Percentiles rank a stretch among this genome's conserved stretches.
phyloP scores from a whole-genome alignment of 2,113 vertebrate species.

The Rutilus rutilus region DNA sequence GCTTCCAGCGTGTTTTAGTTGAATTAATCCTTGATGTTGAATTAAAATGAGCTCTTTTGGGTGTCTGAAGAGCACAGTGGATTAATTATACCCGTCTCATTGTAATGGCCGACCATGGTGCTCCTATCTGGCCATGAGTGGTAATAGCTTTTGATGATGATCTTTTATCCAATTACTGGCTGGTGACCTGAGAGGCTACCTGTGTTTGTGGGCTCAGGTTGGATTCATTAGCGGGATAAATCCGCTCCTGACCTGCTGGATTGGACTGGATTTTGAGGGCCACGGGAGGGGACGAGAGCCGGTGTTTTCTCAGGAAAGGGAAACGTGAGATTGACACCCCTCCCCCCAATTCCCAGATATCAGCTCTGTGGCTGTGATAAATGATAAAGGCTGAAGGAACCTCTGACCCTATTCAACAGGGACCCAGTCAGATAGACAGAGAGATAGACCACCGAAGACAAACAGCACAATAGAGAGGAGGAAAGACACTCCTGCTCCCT shows the following conservation, averaged over 20 bases:
- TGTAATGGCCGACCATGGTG: slow-evolving; percentile 49
- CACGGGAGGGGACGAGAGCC: not conserved
- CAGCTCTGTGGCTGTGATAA: slow-evolving; percentile 33
- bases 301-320: not conserved
- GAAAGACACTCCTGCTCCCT: slow-evolving; percentile 14
- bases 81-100: slow-evolving; percentile 54
- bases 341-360: not conserved
- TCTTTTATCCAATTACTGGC: slow-evolving; percentile 55
- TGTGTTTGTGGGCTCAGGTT: slow-evolving; percentile 41
- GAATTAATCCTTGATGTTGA: slow-evolving; percentile 56
- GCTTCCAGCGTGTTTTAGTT: slow-evolving; percentile 39
- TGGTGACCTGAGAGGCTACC: slow-evolving; percentile 54
- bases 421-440: slow-evolving; percentile 37
- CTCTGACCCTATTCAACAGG: slow-evolving; percentile 33
- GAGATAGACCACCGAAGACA: slow-evolving; percentile 30
- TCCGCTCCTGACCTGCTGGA: slow-evolving; percentile 33
- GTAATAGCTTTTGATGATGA: slow-evolving; percentile 59
- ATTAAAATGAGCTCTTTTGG: slow-evolving; percentile 50
- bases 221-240: slow-evolving; percentile 56
- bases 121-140: slow-evolving; percentile 51
- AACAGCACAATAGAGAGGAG: slow-evolving; percentile 33
- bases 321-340: slow-evolving; percentile 21
- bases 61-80: slow-evolving; percentile 48
- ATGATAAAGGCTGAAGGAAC: slow-evolving; percentile 43
- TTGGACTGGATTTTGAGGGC: slow-evolving; percentile 33